A percentile compares a stretch with the other conserved stretches of the same genome.
Conservation (phyloP, 1,140 invertebrate species). For the Drosophila asahinai region DNA sequence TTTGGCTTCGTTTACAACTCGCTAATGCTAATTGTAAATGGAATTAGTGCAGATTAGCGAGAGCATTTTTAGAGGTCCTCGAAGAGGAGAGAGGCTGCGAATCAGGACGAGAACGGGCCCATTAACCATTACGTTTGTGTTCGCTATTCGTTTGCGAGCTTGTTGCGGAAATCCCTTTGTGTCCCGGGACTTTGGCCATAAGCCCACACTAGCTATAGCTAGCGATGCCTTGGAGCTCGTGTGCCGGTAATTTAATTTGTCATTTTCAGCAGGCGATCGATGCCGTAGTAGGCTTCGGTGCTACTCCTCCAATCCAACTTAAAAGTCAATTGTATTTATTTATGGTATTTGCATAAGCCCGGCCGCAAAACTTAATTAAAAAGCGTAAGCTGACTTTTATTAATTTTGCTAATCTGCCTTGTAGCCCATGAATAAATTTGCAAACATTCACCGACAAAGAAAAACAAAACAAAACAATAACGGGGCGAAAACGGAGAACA, state of each 20-base stretch:
- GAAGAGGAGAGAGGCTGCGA: constrained; percentile 3
- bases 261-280: constrained; percentile 22
- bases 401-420: constrained; percentile 74
- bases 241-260: constrained; percentile 44
- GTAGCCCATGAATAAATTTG: constrained; percentile 73
- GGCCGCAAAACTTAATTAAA: constrained; percentile 70
- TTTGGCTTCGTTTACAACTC: constrained; percentile 69
- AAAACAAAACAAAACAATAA: constrained; percentile 38
- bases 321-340: constrained; percentile 77
- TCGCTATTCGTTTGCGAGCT: constrained; percentile 53
- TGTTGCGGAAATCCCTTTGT: constrained; percentile 61
- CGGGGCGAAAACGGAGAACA: constrained; percentile 21
- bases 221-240: constrained; percentile 12
- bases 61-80: constrained; percentile 48
- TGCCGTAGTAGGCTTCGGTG: neutral
- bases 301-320: constrained; percentile 25
- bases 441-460: constrained; percentile 31
- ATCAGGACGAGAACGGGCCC: constrained; percentile 7
- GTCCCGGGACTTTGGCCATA: constrained; percentile 25
- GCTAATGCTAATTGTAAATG: constrained; percentile 84
- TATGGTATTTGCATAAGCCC: constrained; percentile 54
- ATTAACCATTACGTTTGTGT: constrained; percentile 61
- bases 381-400: constrained; percentile 71
- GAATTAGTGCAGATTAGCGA: constrained; percentile 80
- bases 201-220: constrained; percentile 3